Base-by-base conservation (phyloP, 2,797 vertebrate genomes). In the Spatula versicolor region DNA sequence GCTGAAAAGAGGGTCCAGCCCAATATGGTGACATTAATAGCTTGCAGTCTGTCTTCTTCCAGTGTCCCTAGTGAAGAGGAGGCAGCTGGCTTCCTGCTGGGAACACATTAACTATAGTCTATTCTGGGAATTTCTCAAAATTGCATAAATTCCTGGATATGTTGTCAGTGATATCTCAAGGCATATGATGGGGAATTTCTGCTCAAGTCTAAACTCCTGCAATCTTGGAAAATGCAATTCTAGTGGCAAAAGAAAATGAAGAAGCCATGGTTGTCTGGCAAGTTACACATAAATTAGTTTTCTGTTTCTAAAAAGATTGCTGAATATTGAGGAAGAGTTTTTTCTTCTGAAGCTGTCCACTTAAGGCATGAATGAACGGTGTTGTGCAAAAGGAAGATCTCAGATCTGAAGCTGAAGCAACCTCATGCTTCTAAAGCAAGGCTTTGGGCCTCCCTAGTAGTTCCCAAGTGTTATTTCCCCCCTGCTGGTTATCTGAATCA, bases 31-130 rank as follows among this genome's bases (percentile, higher is more conserved):
- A 64, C 88, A 87, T 95, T 85, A 90, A 68, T 91, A 75, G 84
- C 69, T 93, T 85, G 26, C 60, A 94, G 68, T 45, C 37, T 89
- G 45, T 77, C 77, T 92, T 90, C 71, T 90, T 67, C 83, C 60
- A 59, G 52, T 88, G 43, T n/a, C n/a, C 72, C 22, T 59, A 35
- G 63, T 69, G 74, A 81, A 83, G 87, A 92, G 83, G 75, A 92
- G 92, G 77, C 93, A 90, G 90, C 74, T 93, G 86, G 56, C 83
- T 93, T 88, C 81, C 81, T 94, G 85, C 68, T 91, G 86, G 59
- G 62, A 93, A 25, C 67, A 60, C 75, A 45, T 69, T 58, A 88
- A 82, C 31, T 64, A 23, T 83, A 73, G 66, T 55, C 48, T 93
- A 62, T 89, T 95, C 82, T 89, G 79, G 76, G 84, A 87, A 87